These are phyloP conservation scores for Ptiloglossa arizonensis DNA, from an alignment of 1,140 invertebrate genomes.

Conservation along the genomic window DNA sequence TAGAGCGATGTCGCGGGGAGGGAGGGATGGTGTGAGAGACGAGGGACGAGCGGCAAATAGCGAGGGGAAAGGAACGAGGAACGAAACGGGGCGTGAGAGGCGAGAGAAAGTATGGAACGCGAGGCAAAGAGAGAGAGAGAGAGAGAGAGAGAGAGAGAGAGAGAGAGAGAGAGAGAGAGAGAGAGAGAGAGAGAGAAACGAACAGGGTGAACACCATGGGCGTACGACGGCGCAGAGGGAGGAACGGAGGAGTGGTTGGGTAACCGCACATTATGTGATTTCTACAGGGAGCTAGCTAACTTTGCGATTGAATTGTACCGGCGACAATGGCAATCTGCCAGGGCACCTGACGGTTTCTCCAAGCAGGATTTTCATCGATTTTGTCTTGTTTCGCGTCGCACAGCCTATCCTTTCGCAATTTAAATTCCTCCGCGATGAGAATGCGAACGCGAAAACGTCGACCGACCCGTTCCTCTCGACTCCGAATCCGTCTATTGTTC, in stretches of 20 bases:
- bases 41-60: too few relatives aligned
- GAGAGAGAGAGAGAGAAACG: background rate
- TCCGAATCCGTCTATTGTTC: too few relatives aligned
- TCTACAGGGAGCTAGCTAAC: constrained; percentile 80
- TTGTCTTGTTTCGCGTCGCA: constrained; percentile 30
- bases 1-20: background rate
- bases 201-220: constrained; percentile 46
- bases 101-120: background rate
- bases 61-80: background rate
- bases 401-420: constrained; percentile 25
- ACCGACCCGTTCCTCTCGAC: too few relatives aligned
- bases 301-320: constrained; percentile 80
- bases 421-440: constrained; percentile 35
- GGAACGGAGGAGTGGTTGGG: constrained; percentile 57
- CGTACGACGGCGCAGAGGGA: constrained; percentile 29
- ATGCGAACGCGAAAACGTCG: constrained; percentile 11
- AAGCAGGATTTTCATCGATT: constrained; percentile 66
- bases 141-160: constrained; percentile 14
- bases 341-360: constrained; percentile 61
- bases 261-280: constrained; percentile 81
- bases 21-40: background rate
- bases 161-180: constrained; percentile 12
- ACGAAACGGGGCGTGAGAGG: constrained; percentile 11
- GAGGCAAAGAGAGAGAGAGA: constrained; percentile 1
- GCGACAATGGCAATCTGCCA: constrained; percentile 81